Evolutionary conservation across 2,888 invertebrate species (phyloP).

Genomic region (Drosophila pseudotakahashii): DNA sequence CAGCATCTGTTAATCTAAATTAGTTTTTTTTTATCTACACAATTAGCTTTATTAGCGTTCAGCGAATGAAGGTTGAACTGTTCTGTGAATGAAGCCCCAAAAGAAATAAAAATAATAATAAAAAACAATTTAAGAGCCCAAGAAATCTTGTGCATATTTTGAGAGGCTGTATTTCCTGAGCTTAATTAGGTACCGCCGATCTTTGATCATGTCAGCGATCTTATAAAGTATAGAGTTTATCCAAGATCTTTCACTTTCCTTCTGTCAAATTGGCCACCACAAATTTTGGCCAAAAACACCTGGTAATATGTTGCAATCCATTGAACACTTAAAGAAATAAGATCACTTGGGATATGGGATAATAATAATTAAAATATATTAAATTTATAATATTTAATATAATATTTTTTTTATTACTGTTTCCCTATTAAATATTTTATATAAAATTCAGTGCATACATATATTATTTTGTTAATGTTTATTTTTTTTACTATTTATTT

Average conservation of each 20-base stretch:
- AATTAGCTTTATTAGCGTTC: conserved; percentile 28
- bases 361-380: too few species aligned
- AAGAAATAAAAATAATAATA: not conserved
- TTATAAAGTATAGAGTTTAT: conserved; percentile 5
- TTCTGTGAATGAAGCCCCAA: not conserved
- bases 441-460: too few species aligned
- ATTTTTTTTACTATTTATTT: too few species aligned
- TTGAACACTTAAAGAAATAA: conserved; percentile 3
- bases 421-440: too few species aligned
- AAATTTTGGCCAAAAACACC: conserved; percentile 23
- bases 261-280: conserved; percentile 4
- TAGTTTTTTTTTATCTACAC: conserved; percentile 4
- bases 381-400: too few species aligned
- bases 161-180: not conserved
- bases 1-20: conserved; percentile 4
- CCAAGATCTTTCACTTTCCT: conserved; percentile 31
- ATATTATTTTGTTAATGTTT: too few species aligned
- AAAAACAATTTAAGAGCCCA: not conserved
- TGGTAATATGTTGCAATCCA: conserved; percentile 23
- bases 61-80: conserved; percentile 9
- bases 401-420: not conserved
- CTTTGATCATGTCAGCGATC: conserved; percentile 3
- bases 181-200: conserved; percentile 25
- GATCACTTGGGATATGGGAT: not conserved
- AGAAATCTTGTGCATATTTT: conserved; percentile 4